Evolutionary conservation across 2,113 vertebrate species (phyloP), one percentile per base, ranked within the genome.

Genomic region (Naja naja): DNA sequence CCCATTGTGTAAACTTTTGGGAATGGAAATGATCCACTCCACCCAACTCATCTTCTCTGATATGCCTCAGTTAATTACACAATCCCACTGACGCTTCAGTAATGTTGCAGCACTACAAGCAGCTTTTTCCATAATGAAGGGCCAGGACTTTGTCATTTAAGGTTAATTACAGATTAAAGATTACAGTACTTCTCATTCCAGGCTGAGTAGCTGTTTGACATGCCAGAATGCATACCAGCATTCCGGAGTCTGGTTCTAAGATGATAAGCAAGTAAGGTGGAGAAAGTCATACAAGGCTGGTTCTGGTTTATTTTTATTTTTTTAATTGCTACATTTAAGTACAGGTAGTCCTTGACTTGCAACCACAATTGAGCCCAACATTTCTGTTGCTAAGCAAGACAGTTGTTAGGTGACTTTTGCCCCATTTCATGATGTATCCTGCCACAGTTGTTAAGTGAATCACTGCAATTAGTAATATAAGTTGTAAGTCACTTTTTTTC

Each of bases 171-270:
- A 55, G 14, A 53, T 53, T 22, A 69, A 88, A 54, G 7, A 92
- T 92, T 92, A 88, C 23, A 89, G 60, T n/a, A 34, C 49, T 87
- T 89, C 49, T 53, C 18, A 89, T 88, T 69, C 30, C 25, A 92
- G 49, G 47, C 58, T 64, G 34, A 74, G 49, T 58, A 92, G 47
- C 87, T 92, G n/a, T 74, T 34, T 34, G 16, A 47, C 12, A 30
- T 54, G 87, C 60, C 91, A 88, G 14, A 92, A 74, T 25, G 58
- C 16, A 92, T 55, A 92, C 20, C 60, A 74, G 25, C 18, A 45
- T 5, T 92, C 25, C 0, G 25, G 58, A 88, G 30, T 23, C 69
- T 69, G n/a, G n/a, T 53, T 34, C 86, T 88, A 88, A 92, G 52
- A 34, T 58, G 39, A 39, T 43, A 25, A 54, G n/a, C 25, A 23